Conservation (phyloP, 2,888 invertebrate genomes). For the Volucella inflata region DNA sequence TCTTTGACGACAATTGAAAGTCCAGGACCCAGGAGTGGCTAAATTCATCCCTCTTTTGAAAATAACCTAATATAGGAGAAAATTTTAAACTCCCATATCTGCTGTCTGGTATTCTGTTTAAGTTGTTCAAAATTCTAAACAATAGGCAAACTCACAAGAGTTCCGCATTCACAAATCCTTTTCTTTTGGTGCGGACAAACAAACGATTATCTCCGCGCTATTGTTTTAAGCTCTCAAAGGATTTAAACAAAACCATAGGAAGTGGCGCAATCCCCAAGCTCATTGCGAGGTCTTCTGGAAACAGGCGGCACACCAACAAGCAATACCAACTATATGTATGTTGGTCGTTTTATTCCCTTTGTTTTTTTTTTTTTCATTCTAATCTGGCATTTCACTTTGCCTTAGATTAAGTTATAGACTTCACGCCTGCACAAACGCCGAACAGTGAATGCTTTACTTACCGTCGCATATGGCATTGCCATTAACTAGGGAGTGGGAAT, state of each 20-base stretch:
- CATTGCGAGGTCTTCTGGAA: background rate
- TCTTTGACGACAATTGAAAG: no score
- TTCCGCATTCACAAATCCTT: no score
- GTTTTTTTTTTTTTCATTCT: background rate
- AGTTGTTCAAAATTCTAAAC: no score
- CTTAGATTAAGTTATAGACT: constrained; percentile 40
- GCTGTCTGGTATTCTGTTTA: no score
- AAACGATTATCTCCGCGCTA: constrained; percentile 14
- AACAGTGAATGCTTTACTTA: no score
- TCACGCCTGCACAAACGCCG: constrained; percentile 9
- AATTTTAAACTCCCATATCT: no score
- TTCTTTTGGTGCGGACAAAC: constrained; percentile 2
- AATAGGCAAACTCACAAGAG: no score
- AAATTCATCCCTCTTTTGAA: no score
- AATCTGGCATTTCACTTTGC: constrained; percentile 25
- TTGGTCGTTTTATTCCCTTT: background rate
- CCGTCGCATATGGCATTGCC: background rate
- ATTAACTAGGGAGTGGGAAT: no score
- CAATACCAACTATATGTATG: background rate
- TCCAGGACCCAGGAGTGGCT: no score
- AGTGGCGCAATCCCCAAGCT: background rate
- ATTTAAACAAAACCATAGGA: background rate
- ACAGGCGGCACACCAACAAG: background rate
- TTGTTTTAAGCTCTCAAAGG: constrained; percentile 21
- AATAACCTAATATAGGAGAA: no score